Evolutionary conservation across 2,888 invertebrate genomes (phyloP), one percentile per base, ranked within the genome.

Genomic region (Prosopocoilus inquinatus): DNA sequence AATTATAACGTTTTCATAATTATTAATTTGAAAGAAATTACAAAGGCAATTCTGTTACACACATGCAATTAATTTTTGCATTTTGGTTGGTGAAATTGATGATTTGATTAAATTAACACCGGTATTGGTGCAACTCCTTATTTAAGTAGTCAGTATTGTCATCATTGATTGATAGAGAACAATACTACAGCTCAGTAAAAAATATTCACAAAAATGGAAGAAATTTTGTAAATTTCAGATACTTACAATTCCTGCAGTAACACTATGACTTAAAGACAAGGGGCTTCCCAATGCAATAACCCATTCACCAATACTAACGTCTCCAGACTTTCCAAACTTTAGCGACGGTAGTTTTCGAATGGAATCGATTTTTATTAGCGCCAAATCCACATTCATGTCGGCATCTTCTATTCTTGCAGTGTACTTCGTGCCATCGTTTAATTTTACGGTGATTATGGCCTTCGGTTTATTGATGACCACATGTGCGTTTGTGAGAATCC

Each of bases 231-330:
- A 34, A 34, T 12, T 11, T n/a, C 9, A 9, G 13, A 15, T 82
- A 69, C 93, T 94, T 43, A 96, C 87, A 3, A 96, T 91, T 3
- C 96, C 96, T 2, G 91, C 89, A 0, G 96, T 96, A 5, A 96
- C 93, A 0, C 95, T 93, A 69, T 96, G 96, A 67, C 89, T 91
- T 9, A 97, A 79, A 0, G 91, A 84, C 38, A 96, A 74, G 0
- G 96, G 96, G 71, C 94, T 94, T n/a, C 96, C 96, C 73, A 97
- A 82, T 0, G 96, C 96, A 1, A 96, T 89, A 9, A 96, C 91
- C 88, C 92, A 96, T 81, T 97, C 96, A 47, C 96, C 96, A 33
- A 94, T 88, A 64, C 88, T 79, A 28, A 94, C 78, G 41, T 86
- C 85, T 0, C 84, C 73, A 0, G 94, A 91, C 16, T 82, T 79